Evolutionary conservation across 1,140 invertebrate genomes (phyloP).

Genomic region (Penaeus chinensis): DNA sequence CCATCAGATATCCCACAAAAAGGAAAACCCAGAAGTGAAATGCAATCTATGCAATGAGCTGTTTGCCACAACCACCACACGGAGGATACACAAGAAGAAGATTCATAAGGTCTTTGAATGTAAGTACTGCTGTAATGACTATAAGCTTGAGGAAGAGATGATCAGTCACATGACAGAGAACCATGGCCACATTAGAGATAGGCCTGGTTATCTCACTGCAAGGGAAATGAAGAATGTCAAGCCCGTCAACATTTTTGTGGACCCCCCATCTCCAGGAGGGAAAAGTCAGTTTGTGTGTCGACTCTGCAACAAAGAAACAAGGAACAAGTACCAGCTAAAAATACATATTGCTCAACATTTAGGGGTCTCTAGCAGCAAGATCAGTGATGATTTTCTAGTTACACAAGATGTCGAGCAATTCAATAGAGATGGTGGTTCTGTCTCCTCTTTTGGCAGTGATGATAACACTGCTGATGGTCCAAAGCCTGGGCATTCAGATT

Average conservation of each 20-base stretch:
- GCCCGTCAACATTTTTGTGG: slow-evolving; percentile 25
- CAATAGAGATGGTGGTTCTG: not conserved
- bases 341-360: slow-evolving; percentile 43
- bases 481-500: too few relatives aligned
- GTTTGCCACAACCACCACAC: slow-evolving; percentile 16
- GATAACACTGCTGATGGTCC: too few relatives aligned
- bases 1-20: slow-evolving; percentile 40
- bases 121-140: slow-evolving; percentile 9
- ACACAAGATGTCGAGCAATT: not conserved
- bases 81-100: slow-evolving; percentile 18
- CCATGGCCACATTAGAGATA: slow-evolving; percentile 16
- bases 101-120: slow-evolving; percentile 21
- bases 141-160: not conserved
- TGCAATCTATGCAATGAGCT: slow-evolving; percentile 36
- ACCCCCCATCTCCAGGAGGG: not conserved
- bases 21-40: slow-evolving; percentile 38
- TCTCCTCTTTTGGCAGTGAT: not conserved
- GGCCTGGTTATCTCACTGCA: slow-evolving; percentile 10
- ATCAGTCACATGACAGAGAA: not conserved
- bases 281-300: slow-evolving; percentile 28
- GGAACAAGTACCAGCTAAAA: slow-evolving; percentile 21
- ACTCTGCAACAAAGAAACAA: slow-evolving; percentile 24
- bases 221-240: not conserved
- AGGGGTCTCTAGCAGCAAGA: slow-evolving; percentile 25
- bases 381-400: slow-evolving; percentile 35